These are phyloP conservation scores for Passer montanus DNA, from an alignment of 2,113 vertebrate genomes.

Conservation along the genomic window DNA sequence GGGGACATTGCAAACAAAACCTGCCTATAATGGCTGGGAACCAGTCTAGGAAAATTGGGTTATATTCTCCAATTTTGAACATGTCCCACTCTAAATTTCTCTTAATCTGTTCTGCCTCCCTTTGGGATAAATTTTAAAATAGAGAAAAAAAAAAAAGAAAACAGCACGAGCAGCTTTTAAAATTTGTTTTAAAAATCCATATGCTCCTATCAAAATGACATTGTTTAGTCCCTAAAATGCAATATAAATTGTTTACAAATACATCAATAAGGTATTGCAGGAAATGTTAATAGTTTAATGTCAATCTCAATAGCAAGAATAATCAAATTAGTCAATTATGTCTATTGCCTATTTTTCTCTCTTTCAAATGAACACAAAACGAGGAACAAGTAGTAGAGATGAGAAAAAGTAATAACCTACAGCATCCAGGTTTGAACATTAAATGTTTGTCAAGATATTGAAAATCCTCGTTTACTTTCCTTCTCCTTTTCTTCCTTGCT, in stretches of 20 bases:
- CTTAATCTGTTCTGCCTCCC: neutral
- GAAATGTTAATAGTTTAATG: neutral
- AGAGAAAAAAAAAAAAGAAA: neutral
- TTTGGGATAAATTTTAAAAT: neutral
- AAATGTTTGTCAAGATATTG: neutral
- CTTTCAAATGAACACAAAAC: neutral
- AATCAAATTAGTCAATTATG: neutral
- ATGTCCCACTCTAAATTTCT: neutral
- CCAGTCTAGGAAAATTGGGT: neutral
- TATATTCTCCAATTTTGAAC: neutral
- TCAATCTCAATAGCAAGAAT: neutral
- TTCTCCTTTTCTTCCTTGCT: neutral
- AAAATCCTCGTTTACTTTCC: neutral
- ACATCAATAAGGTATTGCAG: neutral
- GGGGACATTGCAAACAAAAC: neutral
- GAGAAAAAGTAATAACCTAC: neutral
- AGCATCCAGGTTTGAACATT: neutral
- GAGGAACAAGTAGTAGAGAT: neutral
- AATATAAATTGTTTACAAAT: neutral
- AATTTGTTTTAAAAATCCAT: neutral
- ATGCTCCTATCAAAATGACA: neutral
- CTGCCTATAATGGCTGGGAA: neutral
- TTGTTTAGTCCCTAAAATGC: neutral
- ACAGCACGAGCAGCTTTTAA: neutral
- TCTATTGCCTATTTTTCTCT: neutral